Evolutionary conservation across 1,140 invertebrate species (phyloP).

Genomic region (Macrocentrus cingulum): DNA sequence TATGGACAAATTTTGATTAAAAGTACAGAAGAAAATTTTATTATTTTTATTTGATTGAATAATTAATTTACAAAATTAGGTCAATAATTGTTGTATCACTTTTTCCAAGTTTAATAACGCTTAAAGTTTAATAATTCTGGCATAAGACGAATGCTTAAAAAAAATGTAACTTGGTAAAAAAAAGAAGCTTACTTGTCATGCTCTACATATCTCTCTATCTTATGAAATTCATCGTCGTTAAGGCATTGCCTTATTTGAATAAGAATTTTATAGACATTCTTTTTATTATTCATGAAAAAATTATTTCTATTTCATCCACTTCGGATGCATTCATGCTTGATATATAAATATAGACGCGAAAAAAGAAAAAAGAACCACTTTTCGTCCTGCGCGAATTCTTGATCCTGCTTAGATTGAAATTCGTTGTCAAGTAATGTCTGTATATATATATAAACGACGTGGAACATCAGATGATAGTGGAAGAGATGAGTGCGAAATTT

Average conservation of each 20-base stretch:
- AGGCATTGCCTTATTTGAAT: neutral
- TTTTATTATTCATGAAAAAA: neutral
- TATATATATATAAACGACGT: neutral
- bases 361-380: neutral
- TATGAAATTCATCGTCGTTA: neutral
- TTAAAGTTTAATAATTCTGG: no score
- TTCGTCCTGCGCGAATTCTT: neutral
- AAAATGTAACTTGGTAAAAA: no score
- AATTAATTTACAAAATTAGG: neutral
- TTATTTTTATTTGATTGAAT: neutral
- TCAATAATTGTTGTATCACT: neutral
- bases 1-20: no score
- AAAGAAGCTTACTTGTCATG: no score
- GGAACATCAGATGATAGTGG: neutral
- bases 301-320: neutral
- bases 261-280: neutral
- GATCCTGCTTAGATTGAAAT: constrained; percentile 11
- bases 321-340: neutral
- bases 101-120: neutral
- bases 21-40: neutral
- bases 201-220: neutral
- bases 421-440: neutral
- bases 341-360: neutral
- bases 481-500: constrained; percentile 12
- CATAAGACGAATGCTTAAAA: no score